These are phyloP conservation scores for Elachura formosa DNA, from an alignment of 2,113 vertebrate species.

Conservation along the genomic window DNA sequence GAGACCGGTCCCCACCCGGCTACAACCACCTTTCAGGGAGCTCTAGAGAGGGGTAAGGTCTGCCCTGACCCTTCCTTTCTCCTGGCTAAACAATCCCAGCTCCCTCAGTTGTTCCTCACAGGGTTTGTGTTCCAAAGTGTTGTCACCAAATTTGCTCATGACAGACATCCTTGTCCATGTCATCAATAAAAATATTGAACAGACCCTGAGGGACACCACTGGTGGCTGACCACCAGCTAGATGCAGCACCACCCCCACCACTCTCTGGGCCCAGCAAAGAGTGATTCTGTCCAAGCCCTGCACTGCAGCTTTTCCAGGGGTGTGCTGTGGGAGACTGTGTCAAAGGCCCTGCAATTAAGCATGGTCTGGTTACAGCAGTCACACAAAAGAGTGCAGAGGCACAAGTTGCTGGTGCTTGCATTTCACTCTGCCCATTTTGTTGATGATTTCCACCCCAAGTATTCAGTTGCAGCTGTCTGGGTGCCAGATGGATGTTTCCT, in stretches of 20 bases:
- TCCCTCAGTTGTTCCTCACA: not conserved
- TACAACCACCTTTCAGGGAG: not conserved
- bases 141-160: too few relatives aligned
- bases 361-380: not conserved
- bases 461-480: fast-evolving
- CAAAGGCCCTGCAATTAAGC: not conserved
- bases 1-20: not conserved
- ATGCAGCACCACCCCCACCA: not conserved
- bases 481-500: not conserved
- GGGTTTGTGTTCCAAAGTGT: not conserved
- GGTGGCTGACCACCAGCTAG: not conserved
- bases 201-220: not conserved
- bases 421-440: not conserved
- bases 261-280: not conserved
- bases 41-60: not conserved
- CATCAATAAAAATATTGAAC: not conserved
- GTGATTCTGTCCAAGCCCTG: not conserved
- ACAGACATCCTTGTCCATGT: too few relatives aligned
- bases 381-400: not conserved
- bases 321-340: not conserved
- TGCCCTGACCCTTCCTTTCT: not conserved
- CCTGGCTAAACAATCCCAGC: not conserved
- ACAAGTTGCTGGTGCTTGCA: not conserved
- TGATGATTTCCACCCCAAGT: not conserved
- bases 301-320: not conserved